Evolutionary conservation across 23 tunicate species (phyloP), one percentile per base, ranked within the genome.

Genomic region (Aplidium turbinatum): DNA sequence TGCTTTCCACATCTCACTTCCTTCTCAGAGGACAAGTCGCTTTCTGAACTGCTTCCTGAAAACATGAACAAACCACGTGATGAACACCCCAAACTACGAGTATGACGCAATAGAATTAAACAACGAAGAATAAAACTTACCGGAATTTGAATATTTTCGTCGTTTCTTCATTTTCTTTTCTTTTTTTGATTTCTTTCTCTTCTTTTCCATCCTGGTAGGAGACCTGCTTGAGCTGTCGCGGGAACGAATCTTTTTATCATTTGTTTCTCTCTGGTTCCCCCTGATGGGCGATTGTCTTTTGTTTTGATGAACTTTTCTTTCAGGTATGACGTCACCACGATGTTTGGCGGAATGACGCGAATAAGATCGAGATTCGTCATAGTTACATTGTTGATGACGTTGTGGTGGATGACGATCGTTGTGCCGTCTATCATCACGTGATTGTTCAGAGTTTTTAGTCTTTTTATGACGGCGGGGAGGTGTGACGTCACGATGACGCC

Each of bases 1-100:
- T 87, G 94, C 65, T 87, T 87, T n/a, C 94, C 94, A 56, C 94
- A 88, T 0, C 96, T 61, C 29, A 78, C 76, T 45, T 88, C 87
- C 31, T 70, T 39, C 1, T 78, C 96, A 9, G 86, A 81, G 20
- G n/a, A n/a, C n/a, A n/a, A n/a, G n/a, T n/a, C n/a, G n/a, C n/a
- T n/a, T n/a, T n/a, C n/a, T n/a, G n/a, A n/a, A n/a, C n/a, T n/a
- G n/a, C n/a, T n/a, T n/a, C n/a, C n/a, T n/a, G n/a, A n/a, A n/a
- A n/a, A n/a, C n/a, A n/a, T n/a, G n/a, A n/a, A n/a, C n/a, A n/a
- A n/a, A n/a, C n/a, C n/a, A n/a, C n/a, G n/a, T n/a, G n/a, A n/a
- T n/a, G n/a, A n/a, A n/a, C n/a, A n/a, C n/a, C n/a, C n/a, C n/a
- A n/a, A n/a, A n/a, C n/a, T n/a, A n/a, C n/a, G n/a, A n/a, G n/a